Evolutionary conservation across 2,113 vertebrate species (phyloP).

Genomic region (Gallinago jamesoni): DNA sequence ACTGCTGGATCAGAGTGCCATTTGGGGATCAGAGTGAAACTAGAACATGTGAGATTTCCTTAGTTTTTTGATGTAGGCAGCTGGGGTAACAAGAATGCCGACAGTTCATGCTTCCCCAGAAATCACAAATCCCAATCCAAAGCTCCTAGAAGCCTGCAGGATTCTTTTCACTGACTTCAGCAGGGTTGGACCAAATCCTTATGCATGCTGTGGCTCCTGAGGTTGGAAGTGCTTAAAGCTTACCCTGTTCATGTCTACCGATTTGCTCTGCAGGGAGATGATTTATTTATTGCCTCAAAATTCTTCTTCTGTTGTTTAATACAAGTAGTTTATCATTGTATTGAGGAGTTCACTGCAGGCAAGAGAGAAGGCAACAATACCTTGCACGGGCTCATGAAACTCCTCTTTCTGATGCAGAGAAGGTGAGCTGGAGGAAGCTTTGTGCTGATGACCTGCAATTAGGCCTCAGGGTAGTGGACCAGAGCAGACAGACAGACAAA

Average conservation of each 20-base stretch:
- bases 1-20: neutral
- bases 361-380: conserved; percentile 43
- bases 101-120: neutral
- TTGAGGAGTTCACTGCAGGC: conserved; percentile 23
- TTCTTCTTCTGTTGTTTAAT: conserved; percentile 49
- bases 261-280: neutral
- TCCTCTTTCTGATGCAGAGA: neutral
- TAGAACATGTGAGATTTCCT: neutral
- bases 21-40: neutral
- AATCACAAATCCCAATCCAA: neutral
- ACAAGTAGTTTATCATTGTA: conserved; percentile 67
- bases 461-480: neutral
- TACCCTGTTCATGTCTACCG: neutral
- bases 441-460: neutral
- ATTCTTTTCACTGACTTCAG: neutral
- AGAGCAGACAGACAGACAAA: neutral
- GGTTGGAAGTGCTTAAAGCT: conserved; percentile 12
- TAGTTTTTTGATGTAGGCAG: neutral
- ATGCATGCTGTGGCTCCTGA: neutral
- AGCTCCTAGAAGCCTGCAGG: neutral
- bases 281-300: conserved; percentile 38
- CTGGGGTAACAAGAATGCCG: neutral
- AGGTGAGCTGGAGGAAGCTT: neutral
- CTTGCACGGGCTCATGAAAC: neutral
- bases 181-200: neutral